Evolutionary conservation across 2,797 vertebrate genomes (phyloP), one percentile per base, ranked within the genome.

Genomic region (Decapterus maruadsi): DNA sequence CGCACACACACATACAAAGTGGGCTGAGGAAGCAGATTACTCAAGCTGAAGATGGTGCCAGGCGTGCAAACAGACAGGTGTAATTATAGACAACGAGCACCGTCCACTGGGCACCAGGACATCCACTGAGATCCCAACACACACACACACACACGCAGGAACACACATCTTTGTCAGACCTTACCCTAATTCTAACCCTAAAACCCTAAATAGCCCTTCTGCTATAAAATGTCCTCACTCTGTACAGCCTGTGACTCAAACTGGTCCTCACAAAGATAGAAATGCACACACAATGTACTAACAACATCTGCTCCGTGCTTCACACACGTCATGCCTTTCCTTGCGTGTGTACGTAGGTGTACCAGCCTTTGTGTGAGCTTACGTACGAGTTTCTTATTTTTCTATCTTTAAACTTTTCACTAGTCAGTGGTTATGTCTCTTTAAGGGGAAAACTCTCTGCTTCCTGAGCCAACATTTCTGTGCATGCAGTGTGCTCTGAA

Each of bases 61-160:
- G 82, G 84, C 81, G 80, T 77, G 55, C 89, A 94, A 94, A 90
- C 88, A 91, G 92, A 92, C 93, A 91, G 77, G 88, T 93, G 87
- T 95, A 94, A 95, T 93, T 95, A 93, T 94, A 95, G 92, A 94
- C 82, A 78, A 72, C 81, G 55, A 89, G 87, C 88, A 87, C 71
- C 69, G 54, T 81, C 74, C 80, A 77, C 77, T 66, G 70, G 68
- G 75, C 81, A 84, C 70, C 73, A 17, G 1, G 2, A 56, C 77
- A 80, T 86, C 73, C 72, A 84, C 67, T 50, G 36, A 71, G 48
- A 66, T 61, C 74, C 60, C 22, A 67, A 57, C 68, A 66, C 34
- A 56, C 29, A 70, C 26, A 74, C 51, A 68, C 45, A 19, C 45
- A 46, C 43, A 45, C 1, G 10, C 43, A 1, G 2, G 16, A 7